Evolutionary conservation across 2,888 invertebrate species (phyloP).

Genomic region (Carabus problematicus): DNA sequence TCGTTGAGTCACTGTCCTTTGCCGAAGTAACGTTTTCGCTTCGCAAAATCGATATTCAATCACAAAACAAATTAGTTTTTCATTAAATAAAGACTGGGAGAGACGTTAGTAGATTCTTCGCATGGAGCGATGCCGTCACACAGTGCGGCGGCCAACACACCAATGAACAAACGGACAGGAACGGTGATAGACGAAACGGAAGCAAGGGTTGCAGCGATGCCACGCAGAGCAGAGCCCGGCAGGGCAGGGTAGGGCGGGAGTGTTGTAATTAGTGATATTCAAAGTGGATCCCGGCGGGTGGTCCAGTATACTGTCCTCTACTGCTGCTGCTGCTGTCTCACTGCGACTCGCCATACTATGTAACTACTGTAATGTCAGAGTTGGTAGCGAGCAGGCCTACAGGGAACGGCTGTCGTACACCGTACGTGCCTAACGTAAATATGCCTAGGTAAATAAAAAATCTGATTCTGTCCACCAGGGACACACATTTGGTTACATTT

Average conservation of each 20-base stretch:
- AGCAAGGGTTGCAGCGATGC: constrained; percentile 25
- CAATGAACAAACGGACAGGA: not conserved
- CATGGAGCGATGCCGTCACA: constrained; percentile 46
- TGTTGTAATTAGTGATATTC: constrained; percentile 50
- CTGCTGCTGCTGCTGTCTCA: not conserved
- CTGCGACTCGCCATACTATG: not conserved
- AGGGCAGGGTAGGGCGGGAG: constrained; percentile 39
- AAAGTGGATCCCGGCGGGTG: constrained; percentile 48
- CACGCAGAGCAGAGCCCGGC: not conserved
- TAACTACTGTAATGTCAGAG: too few species aligned
- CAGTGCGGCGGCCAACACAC: constrained; percentile 1
- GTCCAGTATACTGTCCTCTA: constrained; percentile 38
- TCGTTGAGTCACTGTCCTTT: constrained; percentile 19
- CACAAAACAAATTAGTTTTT: constrained; percentile 54
- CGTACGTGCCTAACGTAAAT: constrained; percentile 20
- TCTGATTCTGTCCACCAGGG: constrained; percentile 35
- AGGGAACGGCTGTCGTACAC: constrained; percentile 6
- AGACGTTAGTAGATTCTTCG: constrained; percentile 45
- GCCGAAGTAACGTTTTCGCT: constrained; percentile 40
- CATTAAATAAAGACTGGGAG: constrained; percentile 51
- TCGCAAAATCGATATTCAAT: constrained; percentile 52
- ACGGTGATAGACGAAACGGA: constrained; percentile 14
- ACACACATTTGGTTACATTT: constrained; percentile 17
- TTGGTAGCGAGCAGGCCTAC: constrained; percentile 4
- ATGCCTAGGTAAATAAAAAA: constrained; percentile 38